Percentiles rank a stretch among this genome's conserved stretches.
Evolutionary conservation across 23 tunicate species (phyloP).

Genomic region (Ciona savignyi): DNA sequence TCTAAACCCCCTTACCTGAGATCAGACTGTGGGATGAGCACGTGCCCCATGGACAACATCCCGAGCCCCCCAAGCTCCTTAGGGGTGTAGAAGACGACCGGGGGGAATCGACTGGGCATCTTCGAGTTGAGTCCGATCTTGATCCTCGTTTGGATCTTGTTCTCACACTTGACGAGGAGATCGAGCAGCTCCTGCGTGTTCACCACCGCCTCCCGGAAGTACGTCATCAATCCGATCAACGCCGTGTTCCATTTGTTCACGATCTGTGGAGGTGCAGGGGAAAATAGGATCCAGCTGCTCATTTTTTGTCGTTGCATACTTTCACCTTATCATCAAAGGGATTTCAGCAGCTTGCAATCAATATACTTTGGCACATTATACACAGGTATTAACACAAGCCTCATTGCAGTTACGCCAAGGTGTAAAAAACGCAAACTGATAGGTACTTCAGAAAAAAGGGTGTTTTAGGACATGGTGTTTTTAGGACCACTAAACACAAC

Average conservation of each 20-base stretch:
- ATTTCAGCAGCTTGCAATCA: too few species aligned
- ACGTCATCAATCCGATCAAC: slow-evolving; percentile 98
- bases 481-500: background rate
- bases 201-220: slow-evolving; percentile 98
- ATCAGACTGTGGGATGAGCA: slow-evolving; percentile 97
- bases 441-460: background rate
- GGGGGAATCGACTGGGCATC: slow-evolving; percentile 98
- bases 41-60: slow-evolving; percentile 99
- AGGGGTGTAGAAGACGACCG: slow-evolving; percentile 99
- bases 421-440: too few species aligned
- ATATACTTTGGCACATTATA: too few species aligned
- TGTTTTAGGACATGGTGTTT: background rate
- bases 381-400: too few species aligned
- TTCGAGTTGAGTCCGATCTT: slow-evolving; percentile 99
- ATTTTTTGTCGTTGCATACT: background rate
- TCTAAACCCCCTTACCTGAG: slow-evolving; percentile 85
- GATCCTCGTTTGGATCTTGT: slow-evolving; percentile 98
- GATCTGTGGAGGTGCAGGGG: slow-evolving; percentile 59
- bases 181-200: slow-evolving; percentile 99
- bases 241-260: slow-evolving; percentile 99
- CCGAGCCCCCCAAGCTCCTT: slow-evolving; percentile 99
- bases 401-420: too few species aligned
- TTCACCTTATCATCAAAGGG: background rate
- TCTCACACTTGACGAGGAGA: slow-evolving; percentile 97
- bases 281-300: too few species aligned